phyloP scores from a whole-genome alignment of 2,797 vertebrate genomes.

The Lepus oiostolus region DNA sequence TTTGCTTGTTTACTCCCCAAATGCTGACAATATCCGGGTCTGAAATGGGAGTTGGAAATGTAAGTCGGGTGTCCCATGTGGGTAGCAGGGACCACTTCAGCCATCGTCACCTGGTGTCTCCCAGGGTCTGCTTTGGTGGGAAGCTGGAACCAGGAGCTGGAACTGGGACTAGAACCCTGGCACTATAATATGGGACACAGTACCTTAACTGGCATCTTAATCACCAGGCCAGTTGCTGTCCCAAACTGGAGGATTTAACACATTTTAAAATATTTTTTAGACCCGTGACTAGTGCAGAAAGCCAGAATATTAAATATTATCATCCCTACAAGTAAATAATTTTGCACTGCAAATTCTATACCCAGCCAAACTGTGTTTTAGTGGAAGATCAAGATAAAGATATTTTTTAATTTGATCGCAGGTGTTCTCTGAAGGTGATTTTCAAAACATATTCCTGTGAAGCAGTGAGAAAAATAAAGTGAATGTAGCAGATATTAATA shows the following conservation, averaged over 20 bases:
- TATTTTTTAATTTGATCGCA: background rate
- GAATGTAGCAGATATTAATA: background rate
- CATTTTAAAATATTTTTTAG: background rate
- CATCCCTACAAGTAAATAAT: conserved; percentile 35
- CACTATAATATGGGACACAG: too few species aligned
- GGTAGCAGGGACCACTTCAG: too few species aligned
- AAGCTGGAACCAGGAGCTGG: too few species aligned
- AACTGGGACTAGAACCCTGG: too few species aligned
- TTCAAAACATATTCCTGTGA: background rate
- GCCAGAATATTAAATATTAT: conserved; percentile 20
- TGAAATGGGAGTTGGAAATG: too few species aligned
- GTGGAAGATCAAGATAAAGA: conserved; percentile 11
- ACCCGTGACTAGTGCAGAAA: background rate
- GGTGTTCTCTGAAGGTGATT: conserved; percentile 27
- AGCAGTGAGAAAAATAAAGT: background rate
- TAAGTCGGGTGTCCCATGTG: too few species aligned
- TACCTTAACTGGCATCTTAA: too few species aligned
- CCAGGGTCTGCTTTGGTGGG: too few species aligned
- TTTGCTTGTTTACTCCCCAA: too few species aligned
- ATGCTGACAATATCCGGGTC: too few species aligned
- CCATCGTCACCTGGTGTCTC: too few species aligned
- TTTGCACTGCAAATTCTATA: background rate
- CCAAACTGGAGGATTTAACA: background rate
- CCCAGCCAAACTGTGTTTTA: background rate
- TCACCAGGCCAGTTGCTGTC: too few species aligned